Evolutionary conservation across 2,113 vertebrate genomes (phyloP), one percentile per base, ranked within the genome.

Genomic region (Galeopterus variegatus): DNA sequence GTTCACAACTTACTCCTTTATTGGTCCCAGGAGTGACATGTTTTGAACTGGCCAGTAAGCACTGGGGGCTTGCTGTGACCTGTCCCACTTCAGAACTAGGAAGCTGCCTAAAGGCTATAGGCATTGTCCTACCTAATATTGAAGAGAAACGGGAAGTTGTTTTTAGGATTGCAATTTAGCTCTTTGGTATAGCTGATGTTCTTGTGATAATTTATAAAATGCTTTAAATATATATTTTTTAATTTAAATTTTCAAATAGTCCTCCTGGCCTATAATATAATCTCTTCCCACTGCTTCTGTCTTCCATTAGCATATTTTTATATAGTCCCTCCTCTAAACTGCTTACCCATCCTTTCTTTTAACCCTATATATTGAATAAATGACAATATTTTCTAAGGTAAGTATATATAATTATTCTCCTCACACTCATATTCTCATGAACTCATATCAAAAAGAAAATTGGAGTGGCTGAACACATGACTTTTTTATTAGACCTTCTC

Each of bases 1-100:
- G 96, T 90, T 87, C 86, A 79, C 85, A 95, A 12, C 2, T n/a
- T 83, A 58, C 58, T 83, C 56, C 41, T 93, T 94, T 85, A 93
- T 81, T 76, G 64, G 91, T 95, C 95, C 95, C 95, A 64, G 60
- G 58, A 94, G 65, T 70, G 64, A 96, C 80, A 80, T 87, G 48
- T 84, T 97, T 94, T 91, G 79, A 95, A 90, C 89, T 95, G 95
- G 82, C 81, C 93, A 75, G 87, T 94, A 70, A 95, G 67, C 82
- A 56, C 45, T 13, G 6, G n/a, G 31, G 26, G 50, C 91, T 96
- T 93, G 92, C 96, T 93, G 94, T 73, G 93, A 92, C 94, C 79
- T 94, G 92, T 15, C 87, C 93, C 92, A 96, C 89, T 96, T 98
- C 24, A 72, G 70, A 96, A 65, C 19, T 14, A 62, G 75, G 17